Evolutionary conservation across 2,113 vertebrate genomes (phyloP), one percentile per base, ranked within the genome.

Genomic region (Sorex fumeus): DNA sequence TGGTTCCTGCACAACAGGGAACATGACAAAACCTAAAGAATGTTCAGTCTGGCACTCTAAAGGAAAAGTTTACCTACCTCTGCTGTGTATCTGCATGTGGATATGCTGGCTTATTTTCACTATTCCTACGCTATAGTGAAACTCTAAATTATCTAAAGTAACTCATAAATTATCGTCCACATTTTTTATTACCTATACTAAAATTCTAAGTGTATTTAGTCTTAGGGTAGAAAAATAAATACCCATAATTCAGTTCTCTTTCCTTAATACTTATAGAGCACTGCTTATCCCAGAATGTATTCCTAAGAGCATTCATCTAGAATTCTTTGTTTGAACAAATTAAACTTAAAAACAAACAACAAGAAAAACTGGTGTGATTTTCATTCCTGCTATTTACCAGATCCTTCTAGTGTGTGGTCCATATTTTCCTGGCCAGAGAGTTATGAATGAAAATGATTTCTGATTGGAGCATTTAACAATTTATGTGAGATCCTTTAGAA

Each of bases 111-210:
- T n/a, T 64, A 83, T 23, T 86, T 47, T 85, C 43, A 79, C 75
- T 69, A 50, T 47, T 7, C 30, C 6, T 15, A 34, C 36, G 75
- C 9, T 89, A 83, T 57, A 27, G 40, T 84, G 85, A 77, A 18
- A 81, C 10, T n/a, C n/a, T n/a, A n/a, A 83, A 28, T 78, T 77
- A 50, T 21, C 88, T 64, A 71, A 12, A 77, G 23, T 60, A 21
- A n/a, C 69, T 84, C 30, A 43, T 64, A 87, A 75, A 78, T 57
- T 72, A 78, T 66, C 34, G 27, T 25, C n/a, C 50, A 62, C 47
- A 78, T n/a, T 86, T 91, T 78, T 75, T 67, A 53, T 70, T 88
- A 69, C 21, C 19, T 93, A 1, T 95, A 60, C 45, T 87, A 32
- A 69, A 84, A 75, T 88, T 75, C n/a, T 84, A 88, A 91, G 13